phyloP scores from a whole-genome alignment of 2,113 vertebrate species.

The Enhydra lutris region DNA sequence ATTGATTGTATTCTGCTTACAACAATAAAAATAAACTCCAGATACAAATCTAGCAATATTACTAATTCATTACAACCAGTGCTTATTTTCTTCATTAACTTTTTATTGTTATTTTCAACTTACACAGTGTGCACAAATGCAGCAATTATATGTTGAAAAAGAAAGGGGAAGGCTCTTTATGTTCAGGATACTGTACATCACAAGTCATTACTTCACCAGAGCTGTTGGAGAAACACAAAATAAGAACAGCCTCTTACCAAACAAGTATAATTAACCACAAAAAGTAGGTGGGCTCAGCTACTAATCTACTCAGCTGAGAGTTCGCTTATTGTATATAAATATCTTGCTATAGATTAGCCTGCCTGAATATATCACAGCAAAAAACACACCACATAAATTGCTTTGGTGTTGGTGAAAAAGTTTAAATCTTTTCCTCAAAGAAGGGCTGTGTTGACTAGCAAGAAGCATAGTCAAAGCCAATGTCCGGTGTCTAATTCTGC shows the following conservation, averaged over 20 bases:
- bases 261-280: conserved; percentile 62
- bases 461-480: neutral
- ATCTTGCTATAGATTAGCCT: conserved; percentile 45
- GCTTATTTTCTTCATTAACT: conserved; percentile 83
- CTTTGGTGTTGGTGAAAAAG: conserved; percentile 18
- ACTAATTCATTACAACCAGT: conserved; percentile 80
- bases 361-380: conserved; percentile 17
- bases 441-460: neutral
- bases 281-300: conserved; percentile 55
- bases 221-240: conserved; percentile 48
- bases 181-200: conserved; percentile 61
- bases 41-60: conserved; percentile 79
- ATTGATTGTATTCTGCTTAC: conserved; percentile 72
- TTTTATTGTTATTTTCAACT: conserved; percentile 79
- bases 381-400: conserved; percentile 12
- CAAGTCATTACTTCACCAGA: conserved; percentile 58
- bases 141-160: conserved; percentile 76
- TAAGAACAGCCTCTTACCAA: conserved; percentile 63
- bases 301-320: conserved; percentile 47
- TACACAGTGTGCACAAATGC: conserved; percentile 75
- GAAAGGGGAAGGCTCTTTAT: conserved; percentile 65
- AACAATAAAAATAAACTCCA: conserved; percentile 78
- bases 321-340: conserved; percentile 52
- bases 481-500: neutral
- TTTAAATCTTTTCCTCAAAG: conserved; percentile 38